These are phyloP conservation scores for Ceratina australensis DNA, from an alignment of 1,140 invertebrate species.

Conservation along the genomic window DNA sequence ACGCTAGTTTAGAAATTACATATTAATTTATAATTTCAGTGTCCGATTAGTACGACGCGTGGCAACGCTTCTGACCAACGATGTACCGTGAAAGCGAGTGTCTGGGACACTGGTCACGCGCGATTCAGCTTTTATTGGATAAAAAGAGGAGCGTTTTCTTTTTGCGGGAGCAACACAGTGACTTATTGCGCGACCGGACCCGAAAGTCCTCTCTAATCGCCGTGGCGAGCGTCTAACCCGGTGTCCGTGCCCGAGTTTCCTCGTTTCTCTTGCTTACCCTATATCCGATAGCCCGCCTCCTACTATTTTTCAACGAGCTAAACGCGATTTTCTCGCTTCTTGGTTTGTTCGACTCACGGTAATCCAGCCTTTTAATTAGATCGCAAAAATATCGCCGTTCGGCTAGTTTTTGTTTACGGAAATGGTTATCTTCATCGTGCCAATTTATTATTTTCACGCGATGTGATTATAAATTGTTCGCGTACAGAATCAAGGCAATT, in stretches of 20 bases:
- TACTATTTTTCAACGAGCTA: slow-evolving; percentile 42
- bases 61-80: too few relatives aligned
- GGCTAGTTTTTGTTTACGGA: too few relatives aligned
- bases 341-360: too few relatives aligned
- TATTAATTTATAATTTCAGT: too few relatives aligned
- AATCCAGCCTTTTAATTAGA: background rate
- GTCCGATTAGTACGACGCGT: too few relatives aligned
- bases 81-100: background rate
- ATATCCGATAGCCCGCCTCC: slow-evolving; percentile 32
- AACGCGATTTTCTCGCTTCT: background rate
- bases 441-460: too few relatives aligned
- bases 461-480: too few relatives aligned
- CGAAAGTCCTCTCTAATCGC: slow-evolving; percentile 63
- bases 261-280: slow-evolving; percentile 56
- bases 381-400: background rate
- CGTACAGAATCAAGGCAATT: too few relatives aligned
- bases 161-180: slow-evolving; percentile 13
- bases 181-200: slow-evolving; percentile 53
- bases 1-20: too few relatives aligned
- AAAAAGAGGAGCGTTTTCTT: slow-evolving; percentile 11
- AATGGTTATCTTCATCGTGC: too few relatives aligned
- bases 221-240: slow-evolving; percentile 2
- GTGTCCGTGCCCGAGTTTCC: slow-evolving; percentile 34
- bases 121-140: slow-evolving; percentile 49
- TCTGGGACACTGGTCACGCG: slow-evolving; percentile 56